These are phyloP conservation scores for Drosophila infuscata DNA, from an alignment of 2,888 invertebrate species.

Conservation along the genomic window DNA sequence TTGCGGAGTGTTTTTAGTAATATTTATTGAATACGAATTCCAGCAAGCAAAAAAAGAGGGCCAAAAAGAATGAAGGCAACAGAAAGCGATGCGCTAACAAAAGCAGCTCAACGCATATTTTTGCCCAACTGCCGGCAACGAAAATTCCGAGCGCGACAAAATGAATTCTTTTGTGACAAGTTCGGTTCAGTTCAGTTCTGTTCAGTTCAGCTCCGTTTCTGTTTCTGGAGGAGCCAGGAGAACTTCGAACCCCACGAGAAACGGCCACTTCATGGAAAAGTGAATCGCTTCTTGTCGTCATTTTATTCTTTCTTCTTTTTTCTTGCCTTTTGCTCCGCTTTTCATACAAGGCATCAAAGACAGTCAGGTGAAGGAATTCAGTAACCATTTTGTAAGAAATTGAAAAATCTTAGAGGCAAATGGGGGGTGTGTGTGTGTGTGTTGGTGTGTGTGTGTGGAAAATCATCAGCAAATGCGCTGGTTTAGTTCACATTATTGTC, in stretches of 20 bases:
- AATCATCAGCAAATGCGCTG: constrained; percentile 75
- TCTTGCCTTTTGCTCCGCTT: not conserved
- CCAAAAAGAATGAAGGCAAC: constrained; percentile 14
- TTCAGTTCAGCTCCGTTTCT: constrained; percentile 9
- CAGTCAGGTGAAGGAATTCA: constrained; percentile 80
- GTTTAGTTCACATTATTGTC: constrained; percentile 79
- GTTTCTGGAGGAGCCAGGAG: constrained; percentile 20
- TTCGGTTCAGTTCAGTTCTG: constrained; percentile 62
- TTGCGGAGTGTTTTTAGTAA: constrained; percentile 75
- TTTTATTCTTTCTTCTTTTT: not conserved
- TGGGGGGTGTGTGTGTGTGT: not conserved
- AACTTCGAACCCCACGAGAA: constrained; percentile 31
- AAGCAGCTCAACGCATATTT: constrained; percentile 62
- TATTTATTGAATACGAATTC: constrained; percentile 82
- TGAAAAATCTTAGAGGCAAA: constrained; percentile 65
- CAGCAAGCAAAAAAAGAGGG: constrained; percentile 46
- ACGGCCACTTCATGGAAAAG: constrained; percentile 58
- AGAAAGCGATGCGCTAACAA: constrained; percentile 48
- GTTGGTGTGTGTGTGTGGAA: constrained; percentile 22
- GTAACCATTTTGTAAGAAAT: constrained; percentile 75
- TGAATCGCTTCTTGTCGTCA: constrained; percentile 18
- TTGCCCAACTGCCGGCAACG: constrained; percentile 36
- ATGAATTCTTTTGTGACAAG: constrained; percentile 81
- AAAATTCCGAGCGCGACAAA: constrained; percentile 76
- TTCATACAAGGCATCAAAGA: constrained; percentile 69